phyloP scores from a whole-genome alignment of 2,113 vertebrate genomes.

The Dendropsophus ebraccatus region DNA sequence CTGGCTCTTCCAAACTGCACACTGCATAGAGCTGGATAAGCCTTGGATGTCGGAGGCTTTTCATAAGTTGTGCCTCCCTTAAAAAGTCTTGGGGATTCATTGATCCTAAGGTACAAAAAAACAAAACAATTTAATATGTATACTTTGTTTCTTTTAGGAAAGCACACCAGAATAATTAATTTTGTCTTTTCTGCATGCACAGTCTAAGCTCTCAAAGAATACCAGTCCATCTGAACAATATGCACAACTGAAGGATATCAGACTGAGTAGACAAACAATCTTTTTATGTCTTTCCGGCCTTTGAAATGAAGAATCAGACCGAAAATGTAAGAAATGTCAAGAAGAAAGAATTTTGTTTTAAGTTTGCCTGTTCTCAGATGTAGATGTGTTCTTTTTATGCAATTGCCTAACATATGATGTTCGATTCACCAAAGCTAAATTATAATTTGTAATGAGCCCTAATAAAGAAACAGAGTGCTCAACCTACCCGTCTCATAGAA shows the following conservation, averaged over 20 bases:
- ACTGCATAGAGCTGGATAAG: conserved; percentile 97
- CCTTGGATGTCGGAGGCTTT: conserved; percentile 89
- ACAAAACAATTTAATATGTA: conserved; percentile 68
- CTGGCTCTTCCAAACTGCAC: conserved; percentile 90
- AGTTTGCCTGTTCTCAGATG: not conserved
- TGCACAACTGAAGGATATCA: conserved; percentile 62
- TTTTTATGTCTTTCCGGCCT: conserved; percentile 59
- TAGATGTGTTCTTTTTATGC: not conserved
- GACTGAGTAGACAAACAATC: conserved; percentile 6
- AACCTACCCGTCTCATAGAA: no score
- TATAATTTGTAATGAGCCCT: not conserved
- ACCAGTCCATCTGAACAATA: conserved; percentile 61
- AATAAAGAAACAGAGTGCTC: not conserved
- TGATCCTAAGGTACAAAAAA: conserved; percentile 78
- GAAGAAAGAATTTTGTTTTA: conserved; percentile 54
- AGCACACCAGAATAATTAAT: conserved; percentile 64
- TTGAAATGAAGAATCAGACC: conserved; percentile 57
- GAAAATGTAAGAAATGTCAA: conserved; percentile 52
- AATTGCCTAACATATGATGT: not conserved
- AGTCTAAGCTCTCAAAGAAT: conserved; percentile 66
- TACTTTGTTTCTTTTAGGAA: conserved; percentile 46
- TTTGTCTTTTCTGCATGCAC: conserved; percentile 64
- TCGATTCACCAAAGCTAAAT: not conserved
- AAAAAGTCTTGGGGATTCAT: conserved; percentile 93
- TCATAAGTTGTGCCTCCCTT: conserved; percentile 94